Evolutionary conservation across 2,888 invertebrate genomes (phyloP), one percentile per base, ranked within the genome.

Genomic region (Macropis europaea): DNA sequence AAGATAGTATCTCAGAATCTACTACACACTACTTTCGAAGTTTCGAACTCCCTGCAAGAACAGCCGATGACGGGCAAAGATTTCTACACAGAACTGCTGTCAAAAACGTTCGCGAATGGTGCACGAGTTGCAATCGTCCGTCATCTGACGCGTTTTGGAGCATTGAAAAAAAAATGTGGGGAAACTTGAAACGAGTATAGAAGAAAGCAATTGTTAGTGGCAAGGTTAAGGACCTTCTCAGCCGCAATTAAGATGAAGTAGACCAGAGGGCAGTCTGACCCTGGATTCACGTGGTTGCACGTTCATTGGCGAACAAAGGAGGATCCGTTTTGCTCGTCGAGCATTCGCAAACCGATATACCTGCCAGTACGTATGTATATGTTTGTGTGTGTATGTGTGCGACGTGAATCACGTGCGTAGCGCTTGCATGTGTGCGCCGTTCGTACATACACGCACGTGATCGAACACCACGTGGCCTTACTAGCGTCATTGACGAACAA

Each of bases 221-320:
- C 28, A 57, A 60, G 67, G 60, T 67, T 17, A 60, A 54, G 32
- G 36, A 67, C 53, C 67, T 40, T 34, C 17, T 32, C 13, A 15
- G 13, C 5, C 26, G 68, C 47, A 63, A 74, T 74, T 73, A 73
- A 73, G 53, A 59, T 47, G 34, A 75, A 75, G 70, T 70, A 48
- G 66, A 70, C 63, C 73, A 73, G 60, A 40, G 54, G 59, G 38
- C 36, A 42, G 60, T 26, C 53, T 45, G 74, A 67, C 42, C 61
- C 45, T 47, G 47, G 53, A 22, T 60, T 67, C 59, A 43, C 64
- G 57, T 57, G 61, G 43, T 62, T 47, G 60, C 59, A 24, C 38
- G 56, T 50, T 60, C 70, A 69, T 76, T 56, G 61, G 47, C 53
- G 76, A 76, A 76, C 77, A 77, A 76, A 77, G 69, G 50, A 53